These are phyloP conservation scores for Falco novaeseelandiae DNA, from an alignment of 2,797 vertebrate species.

Conservation along the genomic window DNA sequence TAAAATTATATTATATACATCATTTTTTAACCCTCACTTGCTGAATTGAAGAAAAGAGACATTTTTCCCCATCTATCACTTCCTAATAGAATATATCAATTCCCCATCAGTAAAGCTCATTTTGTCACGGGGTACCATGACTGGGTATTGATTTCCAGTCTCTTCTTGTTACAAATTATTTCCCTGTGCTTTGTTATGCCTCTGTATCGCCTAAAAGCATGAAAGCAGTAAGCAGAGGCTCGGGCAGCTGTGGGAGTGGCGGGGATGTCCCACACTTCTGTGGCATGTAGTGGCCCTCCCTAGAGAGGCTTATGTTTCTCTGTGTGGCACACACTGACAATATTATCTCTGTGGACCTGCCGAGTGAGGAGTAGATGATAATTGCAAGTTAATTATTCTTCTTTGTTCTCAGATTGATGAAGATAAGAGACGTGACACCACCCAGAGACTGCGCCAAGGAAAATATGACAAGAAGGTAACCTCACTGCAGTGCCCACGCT, in stretches of 20 bases:
- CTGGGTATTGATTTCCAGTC: background rate
- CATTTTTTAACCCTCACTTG: background rate
- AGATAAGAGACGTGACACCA: constrained; percentile 87
- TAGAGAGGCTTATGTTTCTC: background rate
- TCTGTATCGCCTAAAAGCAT: background rate
- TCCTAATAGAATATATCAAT: background rate
- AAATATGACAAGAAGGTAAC: constrained; percentile 95
- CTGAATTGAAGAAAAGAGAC: background rate
- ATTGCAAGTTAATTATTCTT: constrained; percentile 50
- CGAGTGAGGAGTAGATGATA: background rate
- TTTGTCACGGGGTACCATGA: background rate
- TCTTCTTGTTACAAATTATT: background rate
- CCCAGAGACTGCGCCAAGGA: constrained; percentile 80
- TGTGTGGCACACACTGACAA: background rate
- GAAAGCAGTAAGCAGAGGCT: background rate
- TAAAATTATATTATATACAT: background rate
- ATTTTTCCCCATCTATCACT: background rate
- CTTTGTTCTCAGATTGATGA: constrained; percentile 88
- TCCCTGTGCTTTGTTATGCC: background rate
- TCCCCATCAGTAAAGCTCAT: background rate
- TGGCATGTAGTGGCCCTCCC: background rate
- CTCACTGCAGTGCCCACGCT: background rate
- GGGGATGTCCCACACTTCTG: background rate
- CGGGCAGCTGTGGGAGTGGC: background rate
- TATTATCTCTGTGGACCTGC: constrained; percentile 6